Evolutionary conservation across 2,113 vertebrate species (phyloP).

Genomic region (Emydocephalus ijimae): DNA sequence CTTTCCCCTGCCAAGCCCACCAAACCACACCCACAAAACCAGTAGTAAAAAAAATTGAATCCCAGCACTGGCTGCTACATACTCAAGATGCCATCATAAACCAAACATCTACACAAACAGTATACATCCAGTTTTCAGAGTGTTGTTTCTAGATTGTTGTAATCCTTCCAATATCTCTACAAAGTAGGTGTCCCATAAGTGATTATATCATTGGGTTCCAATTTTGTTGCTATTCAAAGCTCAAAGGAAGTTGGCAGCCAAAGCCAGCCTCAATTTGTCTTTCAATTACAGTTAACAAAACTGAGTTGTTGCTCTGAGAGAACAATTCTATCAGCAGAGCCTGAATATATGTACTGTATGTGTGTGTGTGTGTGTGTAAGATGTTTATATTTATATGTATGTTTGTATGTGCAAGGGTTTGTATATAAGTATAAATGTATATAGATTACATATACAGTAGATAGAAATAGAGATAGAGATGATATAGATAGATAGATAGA

Average conservation of each 20-base stretch:
- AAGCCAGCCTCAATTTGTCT: background rate
- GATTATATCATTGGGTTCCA: background rate
- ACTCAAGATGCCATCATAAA: background rate
- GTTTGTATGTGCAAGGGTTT: background rate
- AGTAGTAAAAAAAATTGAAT: too few species aligned
- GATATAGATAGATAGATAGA: too few species aligned
- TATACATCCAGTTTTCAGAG: background rate
- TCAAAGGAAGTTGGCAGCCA: background rate
- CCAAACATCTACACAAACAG: background rate
- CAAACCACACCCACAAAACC: too few species aligned
- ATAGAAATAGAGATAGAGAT: too few species aligned
- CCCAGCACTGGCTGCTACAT: background rate
- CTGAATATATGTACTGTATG: background rate
- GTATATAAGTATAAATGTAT: background rate
- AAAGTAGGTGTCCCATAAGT: background rate
- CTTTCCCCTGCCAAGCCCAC: too few species aligned
- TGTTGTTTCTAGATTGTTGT: background rate
- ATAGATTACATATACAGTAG: too few species aligned
- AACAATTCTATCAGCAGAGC: background rate
- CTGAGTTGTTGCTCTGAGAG: background rate
- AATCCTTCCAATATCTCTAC: background rate
- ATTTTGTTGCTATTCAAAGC: background rate
- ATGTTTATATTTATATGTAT: too few species aligned
- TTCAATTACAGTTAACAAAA: background rate
- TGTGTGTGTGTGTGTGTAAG: background rate